Evolutionary conservation across 1,140 invertebrate species (phyloP).

Genomic region (Atta colombica): DNA sequence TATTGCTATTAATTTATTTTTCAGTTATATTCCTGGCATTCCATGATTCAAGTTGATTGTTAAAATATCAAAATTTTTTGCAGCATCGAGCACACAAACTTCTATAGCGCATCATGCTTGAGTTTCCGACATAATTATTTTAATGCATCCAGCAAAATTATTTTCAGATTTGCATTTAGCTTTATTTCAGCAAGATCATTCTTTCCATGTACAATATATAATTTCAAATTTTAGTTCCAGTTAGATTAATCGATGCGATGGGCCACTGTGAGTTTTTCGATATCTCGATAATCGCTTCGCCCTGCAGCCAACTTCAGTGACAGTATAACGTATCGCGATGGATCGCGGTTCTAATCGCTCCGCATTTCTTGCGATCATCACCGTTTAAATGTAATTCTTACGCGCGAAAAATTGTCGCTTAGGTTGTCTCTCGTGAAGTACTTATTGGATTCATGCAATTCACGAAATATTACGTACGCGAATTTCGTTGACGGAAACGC

Average conservation of each 20-base stretch:
- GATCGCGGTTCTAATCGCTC: background rate
- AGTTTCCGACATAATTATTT: too few species aligned
- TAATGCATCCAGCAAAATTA: too few species aligned
- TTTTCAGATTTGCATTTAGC: too few species aligned
- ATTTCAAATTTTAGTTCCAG: background rate
- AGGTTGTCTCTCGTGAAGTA: background rate
- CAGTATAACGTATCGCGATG: background rate
- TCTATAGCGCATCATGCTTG: too few species aligned
- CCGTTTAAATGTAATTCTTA: background rate
- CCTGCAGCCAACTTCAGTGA: background rate
- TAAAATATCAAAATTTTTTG: too few species aligned
- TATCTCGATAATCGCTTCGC: background rate
- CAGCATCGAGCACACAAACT: too few species aligned
- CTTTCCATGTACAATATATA: background rate
- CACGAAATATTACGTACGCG: background rate
- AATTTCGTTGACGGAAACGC: background rate
- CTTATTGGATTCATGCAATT: background rate
- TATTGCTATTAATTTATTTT: background rate
- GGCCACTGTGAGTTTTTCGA: background rate
- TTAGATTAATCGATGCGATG: background rate
- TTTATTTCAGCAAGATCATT: background rate
- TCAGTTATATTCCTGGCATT: background rate
- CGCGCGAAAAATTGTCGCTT: background rate
- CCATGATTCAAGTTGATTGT: too few species aligned
- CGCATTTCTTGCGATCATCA: background rate